Evolutionary conservation across 2,888 invertebrate species (phyloP).

Genomic region (Hypomecis atomaria): DNA sequence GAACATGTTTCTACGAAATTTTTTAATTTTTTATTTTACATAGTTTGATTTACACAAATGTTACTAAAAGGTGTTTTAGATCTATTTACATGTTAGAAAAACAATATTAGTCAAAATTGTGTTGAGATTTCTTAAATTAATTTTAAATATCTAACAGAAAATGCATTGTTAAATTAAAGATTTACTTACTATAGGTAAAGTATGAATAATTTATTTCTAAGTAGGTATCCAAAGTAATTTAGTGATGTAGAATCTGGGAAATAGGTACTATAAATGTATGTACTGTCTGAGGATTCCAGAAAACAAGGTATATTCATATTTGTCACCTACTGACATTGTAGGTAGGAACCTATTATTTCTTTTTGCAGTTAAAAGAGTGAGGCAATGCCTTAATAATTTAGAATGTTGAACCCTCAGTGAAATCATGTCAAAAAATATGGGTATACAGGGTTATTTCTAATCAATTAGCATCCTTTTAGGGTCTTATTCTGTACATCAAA

Average conservation of each 20-base stretch:
- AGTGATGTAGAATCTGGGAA: not conserved
- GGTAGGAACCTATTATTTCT: too few relatives aligned
- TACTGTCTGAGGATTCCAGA: not conserved
- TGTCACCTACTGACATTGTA: too few relatives aligned
- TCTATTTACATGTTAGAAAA: constrained; percentile 74
- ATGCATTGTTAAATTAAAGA: constrained; percentile 10
- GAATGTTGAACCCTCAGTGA: too few relatives aligned
- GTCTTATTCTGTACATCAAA: too few relatives aligned
- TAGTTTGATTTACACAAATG: constrained; percentile 71
- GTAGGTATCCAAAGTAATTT: not conserved
- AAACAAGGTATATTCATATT: too few relatives aligned
- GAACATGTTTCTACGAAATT: constrained; percentile 75
- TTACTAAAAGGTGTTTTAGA: constrained; percentile 59
- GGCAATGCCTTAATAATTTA: too few relatives aligned
- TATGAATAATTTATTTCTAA: too few relatives aligned
- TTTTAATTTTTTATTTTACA: constrained; percentile 79
- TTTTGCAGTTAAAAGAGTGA: too few relatives aligned
- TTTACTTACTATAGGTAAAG: constrained; percentile 6
- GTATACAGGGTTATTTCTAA: too few relatives aligned
- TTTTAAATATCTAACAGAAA: constrained; percentile 35
- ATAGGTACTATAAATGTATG: constrained; percentile 11
- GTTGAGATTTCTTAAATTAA: constrained; percentile 61
- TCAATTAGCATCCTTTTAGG: too few relatives aligned
- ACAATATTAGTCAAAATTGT: constrained; percentile 54
- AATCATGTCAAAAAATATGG: too few relatives aligned